Conservation (phyloP, 2,113 vertebrate genomes). For the Rhadina sibilatrix region DNA sequence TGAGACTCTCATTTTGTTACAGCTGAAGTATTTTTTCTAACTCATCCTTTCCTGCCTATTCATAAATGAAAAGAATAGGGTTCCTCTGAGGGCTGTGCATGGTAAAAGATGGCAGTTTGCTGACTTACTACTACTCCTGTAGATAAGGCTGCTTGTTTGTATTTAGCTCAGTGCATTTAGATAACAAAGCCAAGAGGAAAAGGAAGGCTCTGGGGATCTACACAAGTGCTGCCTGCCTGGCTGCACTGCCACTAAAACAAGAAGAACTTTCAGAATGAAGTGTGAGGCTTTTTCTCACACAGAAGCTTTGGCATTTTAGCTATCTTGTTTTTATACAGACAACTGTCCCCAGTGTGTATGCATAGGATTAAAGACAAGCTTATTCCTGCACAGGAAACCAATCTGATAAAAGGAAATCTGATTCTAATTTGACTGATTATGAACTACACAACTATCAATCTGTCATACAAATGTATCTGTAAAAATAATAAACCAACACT, state of each 20-base stretch:
- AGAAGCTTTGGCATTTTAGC: neutral
- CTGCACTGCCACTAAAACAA: neutral
- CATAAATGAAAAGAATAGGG: neutral
- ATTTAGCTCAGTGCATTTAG: neutral
- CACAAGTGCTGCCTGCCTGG: neutral
- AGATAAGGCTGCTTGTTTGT: neutral
- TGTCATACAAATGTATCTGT: neutral
- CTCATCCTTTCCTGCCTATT: neutral
- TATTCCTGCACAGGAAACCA: neutral
- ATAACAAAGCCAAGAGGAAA: neutral
- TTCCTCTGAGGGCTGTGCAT: neutral
- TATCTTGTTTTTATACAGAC: neutral
- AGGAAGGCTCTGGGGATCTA: neutral
- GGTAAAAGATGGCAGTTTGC: neutral
- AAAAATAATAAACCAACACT: neutral
- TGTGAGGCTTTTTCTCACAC: neutral
- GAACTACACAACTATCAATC: neutral
- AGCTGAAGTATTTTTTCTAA: neutral
- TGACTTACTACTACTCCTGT: neutral
- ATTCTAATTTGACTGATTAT: neutral
- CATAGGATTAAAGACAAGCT: neutral
- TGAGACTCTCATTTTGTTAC: neutral
- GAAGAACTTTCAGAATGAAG: neutral
- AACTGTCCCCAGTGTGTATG: neutral
- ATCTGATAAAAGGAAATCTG: neutral